phyloP scores from a whole-genome alignment of 2,113 vertebrate species.

The Coturnix japonica region DNA sequence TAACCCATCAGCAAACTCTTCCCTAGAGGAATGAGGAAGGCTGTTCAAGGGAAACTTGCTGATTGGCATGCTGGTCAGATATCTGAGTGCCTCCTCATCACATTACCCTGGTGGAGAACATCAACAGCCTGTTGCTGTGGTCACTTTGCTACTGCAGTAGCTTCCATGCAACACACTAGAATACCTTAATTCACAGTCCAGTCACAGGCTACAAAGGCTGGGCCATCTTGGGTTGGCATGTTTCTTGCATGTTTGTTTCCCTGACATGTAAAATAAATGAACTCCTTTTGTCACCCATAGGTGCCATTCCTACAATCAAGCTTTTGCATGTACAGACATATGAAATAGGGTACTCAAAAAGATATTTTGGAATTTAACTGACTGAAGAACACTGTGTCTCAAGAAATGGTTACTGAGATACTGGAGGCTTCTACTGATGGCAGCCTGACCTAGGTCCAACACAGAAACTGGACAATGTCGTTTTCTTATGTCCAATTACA shows the following conservation, averaged over 20 bases:
- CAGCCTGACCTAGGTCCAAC: not conserved
- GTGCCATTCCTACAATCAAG: not conserved
- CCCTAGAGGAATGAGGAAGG: not conserved
- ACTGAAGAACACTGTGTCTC: not conserved
- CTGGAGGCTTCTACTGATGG: not conserved
- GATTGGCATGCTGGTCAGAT: not conserved
- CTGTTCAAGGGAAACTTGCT: not conserved
- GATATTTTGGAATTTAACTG: not conserved
- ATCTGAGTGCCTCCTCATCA: not conserved
- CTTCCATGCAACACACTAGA: not conserved
- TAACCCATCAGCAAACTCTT: not conserved
- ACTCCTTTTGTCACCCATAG: not conserved
- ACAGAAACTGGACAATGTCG: not conserved
- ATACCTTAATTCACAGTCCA: not conserved
- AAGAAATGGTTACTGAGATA: not conserved
- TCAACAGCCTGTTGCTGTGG: not conserved
- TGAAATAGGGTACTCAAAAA: not conserved
- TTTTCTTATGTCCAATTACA: not conserved
- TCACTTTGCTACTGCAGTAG: accelerated
- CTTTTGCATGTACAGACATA: not conserved
- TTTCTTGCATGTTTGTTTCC: not conserved
- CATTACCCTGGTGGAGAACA: not conserved
- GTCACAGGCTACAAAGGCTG: not conserved
- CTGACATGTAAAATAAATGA: not conserved
- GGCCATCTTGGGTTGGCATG: not conserved